These are phyloP conservation scores for Corvus cornix DNA, from an alignment of 2,113 vertebrate genomes.

Conservation along the genomic window DNA sequence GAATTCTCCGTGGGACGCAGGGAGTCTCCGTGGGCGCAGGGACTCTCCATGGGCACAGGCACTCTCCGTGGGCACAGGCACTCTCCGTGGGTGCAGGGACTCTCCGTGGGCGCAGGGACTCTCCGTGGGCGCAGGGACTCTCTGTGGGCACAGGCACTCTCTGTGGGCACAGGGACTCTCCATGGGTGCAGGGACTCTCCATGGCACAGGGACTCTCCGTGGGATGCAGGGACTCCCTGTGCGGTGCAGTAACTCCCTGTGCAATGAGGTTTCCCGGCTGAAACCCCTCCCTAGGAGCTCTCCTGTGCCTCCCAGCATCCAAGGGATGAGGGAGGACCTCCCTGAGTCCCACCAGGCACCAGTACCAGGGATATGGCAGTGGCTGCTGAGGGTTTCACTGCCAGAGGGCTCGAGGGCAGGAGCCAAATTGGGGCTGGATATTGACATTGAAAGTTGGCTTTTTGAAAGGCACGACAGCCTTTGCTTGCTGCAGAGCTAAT, in stretches of 20 bases:
- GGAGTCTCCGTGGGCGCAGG: too few relatives aligned
- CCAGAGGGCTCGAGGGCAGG: neutral
- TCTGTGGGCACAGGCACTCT: neutral
- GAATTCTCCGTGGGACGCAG: neutral
- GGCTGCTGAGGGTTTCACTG: neutral
- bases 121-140: neutral
- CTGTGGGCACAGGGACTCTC: neutral
- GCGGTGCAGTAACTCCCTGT: neutral
- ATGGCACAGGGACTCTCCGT: too few relatives aligned
- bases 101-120: too few relatives aligned
- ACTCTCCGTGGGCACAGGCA: too few relatives aligned
- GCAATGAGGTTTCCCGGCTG: neutral
- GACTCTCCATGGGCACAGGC: too few relatives aligned
- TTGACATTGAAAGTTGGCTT: slow-evolving; percentile 79
- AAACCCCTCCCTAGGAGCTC: neutral
- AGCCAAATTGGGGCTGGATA: slow-evolving; percentile 46
- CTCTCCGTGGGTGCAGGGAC: too few relatives aligned
- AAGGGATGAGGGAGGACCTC: neutral
- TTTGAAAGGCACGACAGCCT: slow-evolving; percentile 75
- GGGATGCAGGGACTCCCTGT: neutral
- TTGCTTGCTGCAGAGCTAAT: slow-evolving; percentile 77
- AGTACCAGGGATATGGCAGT: neutral
- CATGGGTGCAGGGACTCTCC: neutral
- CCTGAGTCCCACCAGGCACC: fast-evolving
- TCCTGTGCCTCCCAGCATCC: neutral